These are phyloP conservation scores for Coreoperca whiteheadi DNA, from an alignment of 2,113 vertebrate genomes.

Conservation along the genomic window DNA sequence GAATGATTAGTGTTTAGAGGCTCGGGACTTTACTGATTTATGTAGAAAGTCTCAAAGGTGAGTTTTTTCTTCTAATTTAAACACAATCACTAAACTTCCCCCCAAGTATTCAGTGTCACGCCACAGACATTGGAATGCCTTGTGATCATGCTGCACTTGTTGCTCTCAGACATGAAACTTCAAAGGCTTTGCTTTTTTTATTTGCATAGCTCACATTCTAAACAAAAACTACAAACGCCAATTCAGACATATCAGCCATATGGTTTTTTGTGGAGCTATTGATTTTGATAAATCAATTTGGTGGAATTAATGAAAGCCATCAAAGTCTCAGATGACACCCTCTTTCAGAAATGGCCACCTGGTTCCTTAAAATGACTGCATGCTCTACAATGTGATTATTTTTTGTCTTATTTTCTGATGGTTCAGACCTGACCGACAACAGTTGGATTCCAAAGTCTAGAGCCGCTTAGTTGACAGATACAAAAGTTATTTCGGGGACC, in stretches of 20 bases:
- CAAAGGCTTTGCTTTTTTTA: slow-evolving; percentile 72
- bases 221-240: slow-evolving; percentile 80
- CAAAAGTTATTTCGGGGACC: slow-evolving; percentile 50
- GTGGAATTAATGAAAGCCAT: slow-evolving; percentile 62
- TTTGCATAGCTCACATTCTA: slow-evolving; percentile 80
- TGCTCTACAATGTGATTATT: slow-evolving; percentile 13
- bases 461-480: slow-evolving; percentile 34
- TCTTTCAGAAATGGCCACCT: slow-evolving; percentile 37
- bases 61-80: slow-evolving; percentile 85
- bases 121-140: slow-evolving; percentile 81
- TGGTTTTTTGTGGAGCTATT: slow-evolving; percentile 69
- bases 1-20: slow-evolving; percentile 86
- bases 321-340: slow-evolving; percentile 36
- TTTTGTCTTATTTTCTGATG: slow-evolving; percentile 4
- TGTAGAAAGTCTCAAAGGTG: slow-evolving; percentile 85
- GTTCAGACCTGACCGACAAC: slow-evolving; percentile 18
- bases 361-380: slow-evolving; percentile 28
- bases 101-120: slow-evolving; percentile 84
- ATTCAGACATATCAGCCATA: slow-evolving; percentile 70
- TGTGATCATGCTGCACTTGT: slow-evolving; percentile 83
- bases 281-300: slow-evolving; percentile 73
- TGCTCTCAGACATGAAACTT: slow-evolving; percentile 78
- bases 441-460: slow-evolving; percentile 21
- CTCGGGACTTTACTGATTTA: slow-evolving; percentile 84
- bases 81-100: slow-evolving; percentile 80